A percentile compares a stretch with the other conserved stretches of the same genome.
Conservation (phyloP, 2,113 vertebrate species). For the Rhinolophus sinicus region DNA sequence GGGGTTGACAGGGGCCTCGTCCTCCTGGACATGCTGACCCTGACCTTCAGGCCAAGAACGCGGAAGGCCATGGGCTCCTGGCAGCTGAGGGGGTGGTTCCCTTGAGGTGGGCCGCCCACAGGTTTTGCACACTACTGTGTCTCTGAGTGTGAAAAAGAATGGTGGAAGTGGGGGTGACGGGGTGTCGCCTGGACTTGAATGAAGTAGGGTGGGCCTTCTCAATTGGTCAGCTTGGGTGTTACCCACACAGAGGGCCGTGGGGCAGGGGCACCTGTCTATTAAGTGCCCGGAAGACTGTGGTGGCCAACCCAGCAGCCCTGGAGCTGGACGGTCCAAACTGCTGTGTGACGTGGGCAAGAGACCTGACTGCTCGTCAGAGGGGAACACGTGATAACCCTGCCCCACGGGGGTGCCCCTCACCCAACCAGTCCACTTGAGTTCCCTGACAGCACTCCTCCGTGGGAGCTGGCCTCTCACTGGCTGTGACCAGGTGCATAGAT, state of each 20-base stretch:
- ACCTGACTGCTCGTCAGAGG: no score
- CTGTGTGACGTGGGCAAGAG: fast-evolving
- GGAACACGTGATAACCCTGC: neutral
- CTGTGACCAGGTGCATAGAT: fast-evolving
- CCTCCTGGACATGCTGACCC: neutral
- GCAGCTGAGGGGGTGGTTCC: fast-evolving
- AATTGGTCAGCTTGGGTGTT: neutral
- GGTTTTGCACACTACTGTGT: fast-evolving
- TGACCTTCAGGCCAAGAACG: neutral
- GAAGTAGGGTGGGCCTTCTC: neutral
- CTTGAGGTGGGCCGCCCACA: no score
- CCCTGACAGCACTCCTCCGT: neutral
- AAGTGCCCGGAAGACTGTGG: fast-evolving
- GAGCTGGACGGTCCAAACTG: neutral
- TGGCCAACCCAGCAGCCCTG: neutral
- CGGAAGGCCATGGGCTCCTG: fast-evolving
- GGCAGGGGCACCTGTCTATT: fast-evolving
- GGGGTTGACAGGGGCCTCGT: fast-evolving
- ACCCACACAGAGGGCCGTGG: neutral
- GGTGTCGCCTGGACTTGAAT: neutral
- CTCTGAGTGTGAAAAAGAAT: neutral
- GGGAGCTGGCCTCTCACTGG: fast-evolving
- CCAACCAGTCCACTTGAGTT: no score
- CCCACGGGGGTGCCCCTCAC: fast-evolving
- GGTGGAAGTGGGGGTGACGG: fast-evolving